Evolutionary conservation across 2,888 invertebrate species (phyloP), one percentile per base, ranked within the genome.

Genomic region (Tenthredo livida): DNA sequence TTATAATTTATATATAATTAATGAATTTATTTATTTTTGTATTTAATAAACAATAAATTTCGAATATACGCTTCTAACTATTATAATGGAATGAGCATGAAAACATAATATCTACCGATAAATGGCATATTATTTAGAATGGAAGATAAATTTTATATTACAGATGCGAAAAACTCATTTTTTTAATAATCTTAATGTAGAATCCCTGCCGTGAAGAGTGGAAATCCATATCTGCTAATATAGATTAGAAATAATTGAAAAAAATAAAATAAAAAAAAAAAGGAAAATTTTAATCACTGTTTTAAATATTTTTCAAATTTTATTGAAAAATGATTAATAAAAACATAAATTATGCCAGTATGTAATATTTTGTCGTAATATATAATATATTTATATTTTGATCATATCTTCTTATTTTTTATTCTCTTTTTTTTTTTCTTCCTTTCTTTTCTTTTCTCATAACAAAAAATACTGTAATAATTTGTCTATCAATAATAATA

Each of bases 321-420:
- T 91, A 91, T 91, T 91, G 87, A 89, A 91, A 90, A 91, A 91
- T 89, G 88, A 89, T 90, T 87, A 87, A 91, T 90, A 89, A 91
- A 90, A 91, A 91, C 90, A 90, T 90, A 91, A 91, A 90, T 90
- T 89, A 90, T 88, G 88, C 86, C 88, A 90, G 85, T 90, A 29
- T 29, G 29, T 29, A 88, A 87, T 87, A 88, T 89, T 86, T 25
- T 83, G 40, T 87, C 75, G 86, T 73, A 89, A 88, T 86, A 86
- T 85, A 67, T 86, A 88, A 88, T 86, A 75, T 86, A 88, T 88
- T 87, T 89, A 88, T 88, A 88, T 87, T 88, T 89, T 86, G 84
- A 89, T 88, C 87, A 85, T 89, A 87, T 87, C 83, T 87, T 88
- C 85, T 84, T 86, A 50, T 85, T 87, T 88, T 85, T 84, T 86